Evolutionary conservation across 2,888 invertebrate species (phyloP), one percentile per base, ranked within the genome.

Genomic region (Drosophila paramelanica): DNA sequence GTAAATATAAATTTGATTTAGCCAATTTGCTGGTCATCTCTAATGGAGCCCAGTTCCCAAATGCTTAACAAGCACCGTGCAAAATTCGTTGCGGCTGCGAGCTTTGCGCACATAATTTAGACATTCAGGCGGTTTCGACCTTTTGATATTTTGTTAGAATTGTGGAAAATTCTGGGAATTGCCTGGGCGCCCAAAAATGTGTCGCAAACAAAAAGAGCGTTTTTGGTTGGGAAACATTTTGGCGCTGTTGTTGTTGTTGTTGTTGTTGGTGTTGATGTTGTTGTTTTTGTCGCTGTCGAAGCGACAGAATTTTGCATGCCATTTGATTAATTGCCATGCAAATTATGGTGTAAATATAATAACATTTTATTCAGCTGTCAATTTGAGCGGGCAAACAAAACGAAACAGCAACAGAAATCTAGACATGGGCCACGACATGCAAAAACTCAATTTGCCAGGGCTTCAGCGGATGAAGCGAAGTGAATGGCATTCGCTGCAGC

Each of bases 301-400:
- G 75, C 60, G n/a, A 66, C 68, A 72, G 59, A 88, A 89, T 89
- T 83, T 88, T 74, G 85, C 85, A 86, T 86, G 85, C 85, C 89
- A 86, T 88, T 88, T 89, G 89, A 89, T 89, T 89, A 90, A 89
- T 89, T 89, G 88, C 89, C 84, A 82, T 81, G 89, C 89, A 84
- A 88, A 90, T 90, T 89, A 83, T 88, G 88, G 80, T 86, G 86
- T 86, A 86, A 86, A 86, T 86, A 86, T 86, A 89, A 87, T 87
- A 87, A 90, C 87, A 90, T 90, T 87, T 90, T 89, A 90, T 90
- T 88, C 90, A 90, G 89, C 87, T 87, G 87, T 87, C 87, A 87
- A 87, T 90, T 87, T 76, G 60, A 62, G 74, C 67, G 70, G 70
- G 86, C 76, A 67, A 79, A 70, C 61, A 67, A 68, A 79, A 78